Percentiles rank a stretch among this genome's conserved stretches.
Evolutionary conservation across 2,797 vertebrate species (phyloP).

Genomic region (Leptatherina wallacei): DNA sequence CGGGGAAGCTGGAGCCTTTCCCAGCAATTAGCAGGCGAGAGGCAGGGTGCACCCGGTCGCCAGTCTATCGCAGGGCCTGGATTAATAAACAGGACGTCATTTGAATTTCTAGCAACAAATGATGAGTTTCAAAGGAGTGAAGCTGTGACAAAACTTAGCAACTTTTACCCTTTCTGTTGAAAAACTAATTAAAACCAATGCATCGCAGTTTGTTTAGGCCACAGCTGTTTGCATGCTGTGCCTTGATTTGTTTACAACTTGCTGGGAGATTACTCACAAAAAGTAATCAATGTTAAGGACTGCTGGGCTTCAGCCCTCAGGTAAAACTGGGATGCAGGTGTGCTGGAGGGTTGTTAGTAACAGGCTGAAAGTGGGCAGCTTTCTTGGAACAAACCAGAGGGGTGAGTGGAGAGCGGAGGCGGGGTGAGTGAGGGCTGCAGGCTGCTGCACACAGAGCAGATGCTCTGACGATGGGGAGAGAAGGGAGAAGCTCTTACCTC

Average conservation of each 20-base stretch:
- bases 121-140: too few species aligned
- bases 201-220: neutral
- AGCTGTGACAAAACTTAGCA: too few species aligned
- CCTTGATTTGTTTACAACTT: neutral
- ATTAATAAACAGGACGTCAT: neutral
- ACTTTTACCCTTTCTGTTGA: too few species aligned
- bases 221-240: slow-evolving; percentile 2
- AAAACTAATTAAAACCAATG: neutral
- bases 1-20: too few species aligned
- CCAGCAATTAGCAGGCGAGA: too few species aligned
- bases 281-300: slow-evolving; percentile 1
- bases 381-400: slow-evolving; percentile 51
- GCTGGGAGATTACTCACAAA: slow-evolving; percentile 19
- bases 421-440: slow-evolving; percentile 60
- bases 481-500: slow-evolving; percentile 77
- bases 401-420: slow-evolving; percentile 6
- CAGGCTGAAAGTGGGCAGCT: slow-evolving; percentile 32
- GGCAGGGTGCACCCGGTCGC: too few species aligned
- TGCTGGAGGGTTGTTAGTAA: slow-evolving; percentile 60
- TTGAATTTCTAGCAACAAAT: neutral
- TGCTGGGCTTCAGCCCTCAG: neutral
- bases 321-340: slow-evolving; percentile 53
- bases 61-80: too few species aligned
- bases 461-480: slow-evolving; percentile 36
- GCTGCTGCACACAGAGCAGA: slow-evolving; percentile 58